Base-by-base conservation (phyloP, 2,888 invertebrate genomes). In the Caenorhabditis japonica region DNA sequence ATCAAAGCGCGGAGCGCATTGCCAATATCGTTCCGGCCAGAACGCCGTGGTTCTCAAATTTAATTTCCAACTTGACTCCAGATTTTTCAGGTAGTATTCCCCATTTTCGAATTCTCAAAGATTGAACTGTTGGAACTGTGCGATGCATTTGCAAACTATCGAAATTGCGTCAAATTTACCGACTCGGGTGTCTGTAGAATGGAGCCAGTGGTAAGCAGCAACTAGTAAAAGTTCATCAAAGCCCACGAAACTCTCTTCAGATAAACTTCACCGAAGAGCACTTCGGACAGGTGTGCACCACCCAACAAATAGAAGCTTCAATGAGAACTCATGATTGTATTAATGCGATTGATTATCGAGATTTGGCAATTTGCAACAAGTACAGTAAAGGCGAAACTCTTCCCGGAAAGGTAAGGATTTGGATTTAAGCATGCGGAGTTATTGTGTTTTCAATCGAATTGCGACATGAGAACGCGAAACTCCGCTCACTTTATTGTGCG, bases 61-160 rank as follows among this genome's bases (percentile, higher is more conserved):
- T 17, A 5, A 33, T 15, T 21, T 4, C 5, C 10, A 15, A n/a
- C n/a, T n/a, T n/a, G n/a, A n/a, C n/a, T n/a, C n/a, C n/a, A n/a
- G n/a, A n/a, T n/a, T 10, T 52, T 72, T 51, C 66, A 72, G 72
- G 56, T 53, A 0, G 69, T 75, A 3, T 75, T 75, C 46, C 75
- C 75, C 7, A 62, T 70, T 2, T 75, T 75, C 41, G 52, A 60
- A 7, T 75, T 69, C 39, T 61, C 75, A 8, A 66, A 64, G 64
- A 30, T 75, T n/a, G 75, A 75, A 33, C 49, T 75, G 13, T 36
- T 75, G 2, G 75, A 75, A 39, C 55, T 75, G 0, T 75, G 75
- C 38, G 75, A 75, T 17, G 49, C 66, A 1, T 75, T 59, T 17
- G 64, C 64, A 15, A 75, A 75, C 27, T 75, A 75, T 34, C 19